phyloP scores from a whole-genome alignment of 2,113 vertebrate genomes.

The Poecilia latipinna region DNA sequence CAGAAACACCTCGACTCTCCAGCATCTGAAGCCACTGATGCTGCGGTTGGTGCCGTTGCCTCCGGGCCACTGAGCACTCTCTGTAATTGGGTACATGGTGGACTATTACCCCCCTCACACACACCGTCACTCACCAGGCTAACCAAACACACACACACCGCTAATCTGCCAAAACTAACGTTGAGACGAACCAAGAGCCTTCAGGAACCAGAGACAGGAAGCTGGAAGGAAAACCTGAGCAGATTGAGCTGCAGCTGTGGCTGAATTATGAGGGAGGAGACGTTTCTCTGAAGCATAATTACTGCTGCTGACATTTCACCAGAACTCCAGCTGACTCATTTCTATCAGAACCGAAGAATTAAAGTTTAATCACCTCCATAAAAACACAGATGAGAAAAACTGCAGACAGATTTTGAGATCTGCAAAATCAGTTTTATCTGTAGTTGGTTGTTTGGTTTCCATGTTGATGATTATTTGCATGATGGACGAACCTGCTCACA shows the following conservation, averaged over 20 bases:
- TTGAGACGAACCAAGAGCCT: neutral
- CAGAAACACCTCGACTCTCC: neutral
- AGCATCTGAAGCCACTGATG: slow-evolving; percentile 9
- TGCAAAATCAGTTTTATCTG: no score
- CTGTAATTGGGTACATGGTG: slow-evolving; percentile 54
- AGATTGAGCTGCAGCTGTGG: no score
- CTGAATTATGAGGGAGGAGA: no score
- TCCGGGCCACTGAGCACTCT: slow-evolving; percentile 47
- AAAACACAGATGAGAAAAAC: neutral
- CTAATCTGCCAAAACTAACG: neutral
- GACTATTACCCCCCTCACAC: slow-evolving; percentile 5
- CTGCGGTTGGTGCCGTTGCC: neutral
- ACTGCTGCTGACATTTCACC: neutral
- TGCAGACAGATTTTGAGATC: no score
- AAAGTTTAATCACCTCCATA: neutral
- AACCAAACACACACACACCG: slow-evolving; percentile 5
- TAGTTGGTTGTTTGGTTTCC: no score
- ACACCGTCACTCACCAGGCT: slow-evolving; percentile 35
- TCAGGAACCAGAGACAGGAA: no score
- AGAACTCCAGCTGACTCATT: neutral
- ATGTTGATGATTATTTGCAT: no score
- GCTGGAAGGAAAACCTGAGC: no score
- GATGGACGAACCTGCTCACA: no score
- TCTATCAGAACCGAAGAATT: neutral
- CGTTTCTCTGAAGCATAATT: neutral